phyloP scores from a whole-genome alignment of 2,113 vertebrate species.

The Piliocolobus tephrosceles region DNA sequence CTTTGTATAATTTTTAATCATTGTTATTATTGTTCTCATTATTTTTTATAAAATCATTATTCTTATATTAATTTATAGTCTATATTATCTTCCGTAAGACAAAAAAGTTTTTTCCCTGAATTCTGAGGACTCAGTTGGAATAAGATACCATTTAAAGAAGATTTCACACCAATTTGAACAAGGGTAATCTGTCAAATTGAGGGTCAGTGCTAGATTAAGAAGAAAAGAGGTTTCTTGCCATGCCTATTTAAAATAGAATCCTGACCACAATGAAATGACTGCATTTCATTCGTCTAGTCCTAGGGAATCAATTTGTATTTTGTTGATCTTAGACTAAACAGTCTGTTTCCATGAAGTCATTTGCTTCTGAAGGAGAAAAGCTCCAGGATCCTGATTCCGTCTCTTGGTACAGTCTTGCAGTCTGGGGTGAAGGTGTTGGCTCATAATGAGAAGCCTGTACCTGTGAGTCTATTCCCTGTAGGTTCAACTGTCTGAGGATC shows the following conservation, averaged over 20 bases:
- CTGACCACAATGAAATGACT: neutral
- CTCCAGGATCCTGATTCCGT: neutral
- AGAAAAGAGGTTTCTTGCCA: neutral
- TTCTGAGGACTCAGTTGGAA: neutral
- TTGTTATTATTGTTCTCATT: neutral
- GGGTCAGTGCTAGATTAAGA: neutral
- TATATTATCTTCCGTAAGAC: neutral
- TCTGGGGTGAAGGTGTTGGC: neutral
- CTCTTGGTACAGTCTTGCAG: neutral
- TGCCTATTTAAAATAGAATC: neutral
- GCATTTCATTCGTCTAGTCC: neutral
- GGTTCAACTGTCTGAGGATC: neutral
- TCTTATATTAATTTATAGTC: neutral
- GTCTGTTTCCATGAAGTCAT: neutral
- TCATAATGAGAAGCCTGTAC: neutral
- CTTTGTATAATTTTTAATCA: neutral
- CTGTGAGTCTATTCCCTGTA: neutral
- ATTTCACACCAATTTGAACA: neutral
- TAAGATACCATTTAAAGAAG: neutral
- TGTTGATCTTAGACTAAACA: neutral
- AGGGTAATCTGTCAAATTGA: neutral
- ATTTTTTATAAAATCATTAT: neutral
- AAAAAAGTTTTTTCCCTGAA: neutral
- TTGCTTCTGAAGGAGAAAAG: neutral
- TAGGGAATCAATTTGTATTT: neutral